These are phyloP conservation scores for Malthinus flaveolus DNA, from an alignment of 2,888 invertebrate species.

Conservation along the genomic window DNA sequence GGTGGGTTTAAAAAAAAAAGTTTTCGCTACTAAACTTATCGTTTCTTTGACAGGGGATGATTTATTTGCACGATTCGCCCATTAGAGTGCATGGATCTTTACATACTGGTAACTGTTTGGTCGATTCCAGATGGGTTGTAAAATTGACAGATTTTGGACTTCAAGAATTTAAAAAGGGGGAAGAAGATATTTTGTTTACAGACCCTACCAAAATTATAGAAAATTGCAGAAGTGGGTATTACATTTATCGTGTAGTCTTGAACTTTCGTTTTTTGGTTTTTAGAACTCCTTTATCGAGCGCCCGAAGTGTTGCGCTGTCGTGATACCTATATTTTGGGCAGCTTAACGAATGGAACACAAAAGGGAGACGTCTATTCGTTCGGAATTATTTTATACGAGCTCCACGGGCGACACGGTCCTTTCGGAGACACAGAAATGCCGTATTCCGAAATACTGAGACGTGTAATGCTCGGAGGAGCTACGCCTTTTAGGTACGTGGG, in stretches of 20 bases:
- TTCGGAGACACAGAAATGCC: constrained; percentile 73
- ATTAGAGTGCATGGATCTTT: constrained; percentile 85
- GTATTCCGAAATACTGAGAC: constrained; percentile 67
- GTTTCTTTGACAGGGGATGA: constrained; percentile 71
- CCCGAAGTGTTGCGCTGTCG: constrained; percentile 73
- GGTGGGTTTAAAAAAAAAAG: constrained; percentile 61
- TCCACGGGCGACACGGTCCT: constrained; percentile 84
- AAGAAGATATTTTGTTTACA: constrained; percentile 62
- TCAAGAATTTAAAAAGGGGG: constrained; percentile 80
- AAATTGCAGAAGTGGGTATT: constrained; percentile 70
- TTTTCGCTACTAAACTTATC: too few relatives aligned
- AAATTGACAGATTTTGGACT: constrained; percentile 92
- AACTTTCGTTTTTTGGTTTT: constrained; percentile 13
- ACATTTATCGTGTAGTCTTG: not conserved
- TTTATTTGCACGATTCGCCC: constrained; percentile 86
- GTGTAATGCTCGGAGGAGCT: constrained; percentile 60
- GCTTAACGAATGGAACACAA: constrained; percentile 61
- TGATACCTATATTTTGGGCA: constrained; percentile 43
- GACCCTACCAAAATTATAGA: constrained; percentile 65
- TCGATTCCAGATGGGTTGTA: constrained; percentile 94
- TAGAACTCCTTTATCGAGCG: constrained; percentile 78
- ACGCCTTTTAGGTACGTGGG: constrained; percentile 64
- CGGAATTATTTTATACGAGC: constrained; percentile 84
- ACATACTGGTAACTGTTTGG: constrained; percentile 88
- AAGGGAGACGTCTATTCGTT: constrained; percentile 87